Evolutionary conservation across 2,888 invertebrate species (phyloP), one percentile per base, ranked within the genome.

Genomic region (Lasioglossum zephyrum): DNA sequence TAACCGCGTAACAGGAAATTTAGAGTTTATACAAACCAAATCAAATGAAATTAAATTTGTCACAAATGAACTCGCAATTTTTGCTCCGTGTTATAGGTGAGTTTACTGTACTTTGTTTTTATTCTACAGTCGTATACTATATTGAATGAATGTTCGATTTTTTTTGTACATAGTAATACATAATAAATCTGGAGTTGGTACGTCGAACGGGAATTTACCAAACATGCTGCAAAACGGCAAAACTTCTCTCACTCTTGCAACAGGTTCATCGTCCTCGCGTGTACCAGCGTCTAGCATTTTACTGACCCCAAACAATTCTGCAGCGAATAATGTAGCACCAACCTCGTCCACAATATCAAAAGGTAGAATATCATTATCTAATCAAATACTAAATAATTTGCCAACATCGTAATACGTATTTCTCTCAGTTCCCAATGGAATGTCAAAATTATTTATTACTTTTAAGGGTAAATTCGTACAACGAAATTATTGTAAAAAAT

Each of bases 341-440:
- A 88, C 92, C n/a, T 85, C 90, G 36, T 82, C 92, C 57, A 84
- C 92, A 41, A 82, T 92, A 79, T 77, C 93, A 91, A 94, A 94
- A 94, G 94, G 94, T 94, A 94, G 92, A 94, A 92, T 90, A 89
- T 82, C 88, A 92, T 92, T 93, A 87, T 91, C 89, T 87, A 91
- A 88, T 88, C 90, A 86, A 79, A 63, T 91, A 90, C 49, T 86
- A 84, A 86, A 80, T 80, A 89, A 86, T 77, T 83, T 85, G 41
- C 16, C 87, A 39, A 82, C 84, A 66, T 76, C 81, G n/a, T 89
- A 82, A 83, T 79, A 57, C 57, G 57, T 4, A 57, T n/a, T 73
- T 75, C 73, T 70, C 63, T 77, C 16, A 63, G n/a, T 81, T 81
- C 9, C 53, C 2, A 18, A 69, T 79, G 9, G 8, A 75, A 79